Conservation (phyloP, 2,113 vertebrate species). For the Myodes glareolus region DNA sequence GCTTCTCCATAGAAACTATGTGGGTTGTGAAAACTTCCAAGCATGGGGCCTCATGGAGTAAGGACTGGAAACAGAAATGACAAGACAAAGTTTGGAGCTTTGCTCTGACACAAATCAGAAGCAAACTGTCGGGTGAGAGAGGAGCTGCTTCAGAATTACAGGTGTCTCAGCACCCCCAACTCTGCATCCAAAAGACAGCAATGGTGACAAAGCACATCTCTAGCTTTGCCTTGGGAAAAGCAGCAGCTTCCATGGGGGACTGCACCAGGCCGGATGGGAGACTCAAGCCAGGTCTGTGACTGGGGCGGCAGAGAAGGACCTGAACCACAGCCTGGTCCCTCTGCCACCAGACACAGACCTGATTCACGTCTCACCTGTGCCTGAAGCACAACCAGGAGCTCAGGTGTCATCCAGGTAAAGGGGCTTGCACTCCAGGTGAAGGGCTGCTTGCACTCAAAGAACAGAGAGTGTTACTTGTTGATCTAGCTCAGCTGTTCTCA, state of each 20-base stretch:
- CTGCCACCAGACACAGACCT: background rate
- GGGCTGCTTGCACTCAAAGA: background rate
- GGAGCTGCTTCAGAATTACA: background rate
- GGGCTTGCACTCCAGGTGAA: no score
- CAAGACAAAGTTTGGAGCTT: background rate
- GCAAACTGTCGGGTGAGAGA: background rate
- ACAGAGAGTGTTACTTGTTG: background rate
- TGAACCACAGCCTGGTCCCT: background rate
- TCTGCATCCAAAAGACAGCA: background rate
- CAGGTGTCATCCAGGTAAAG: background rate
- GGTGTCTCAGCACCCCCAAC: fast-evolving
- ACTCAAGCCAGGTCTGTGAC: background rate
- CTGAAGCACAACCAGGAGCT: background rate
- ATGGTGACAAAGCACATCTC: background rate
- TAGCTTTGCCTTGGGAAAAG: background rate
- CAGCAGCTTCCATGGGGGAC: fast-evolving
- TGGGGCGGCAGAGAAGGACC: background rate
- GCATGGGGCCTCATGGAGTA: background rate
- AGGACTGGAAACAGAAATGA: background rate
- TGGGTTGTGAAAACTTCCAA: background rate
- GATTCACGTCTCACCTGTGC: background rate
- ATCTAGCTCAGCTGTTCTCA: background rate
- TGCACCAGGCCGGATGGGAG: background rate
- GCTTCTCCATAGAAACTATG: background rate
- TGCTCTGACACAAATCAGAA: background rate